Evolutionary conservation across 2,797 vertebrate genomes (phyloP).

Genomic region (Stomatorhinus walkeri): DNA sequence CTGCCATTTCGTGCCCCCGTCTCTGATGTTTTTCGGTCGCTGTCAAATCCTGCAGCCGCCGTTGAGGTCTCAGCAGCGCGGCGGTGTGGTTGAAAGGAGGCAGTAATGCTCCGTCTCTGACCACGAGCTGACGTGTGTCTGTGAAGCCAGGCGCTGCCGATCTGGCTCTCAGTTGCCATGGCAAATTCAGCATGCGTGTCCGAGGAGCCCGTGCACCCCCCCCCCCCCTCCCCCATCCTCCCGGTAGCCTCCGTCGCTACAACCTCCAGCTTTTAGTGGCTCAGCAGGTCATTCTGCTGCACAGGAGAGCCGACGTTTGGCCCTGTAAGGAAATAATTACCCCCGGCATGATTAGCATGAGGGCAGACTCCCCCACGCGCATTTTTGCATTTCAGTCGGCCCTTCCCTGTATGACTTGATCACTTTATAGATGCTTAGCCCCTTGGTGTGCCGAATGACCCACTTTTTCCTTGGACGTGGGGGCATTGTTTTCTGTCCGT

Average conservation of each 20-base stretch:
- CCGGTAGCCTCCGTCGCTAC: not conserved
- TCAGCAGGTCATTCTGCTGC: not conserved
- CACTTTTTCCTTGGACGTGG: not conserved
- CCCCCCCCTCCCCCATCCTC: not conserved
- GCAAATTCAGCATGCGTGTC: not conserved
- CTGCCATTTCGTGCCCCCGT: not conserved
- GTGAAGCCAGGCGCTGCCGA: not conserved
- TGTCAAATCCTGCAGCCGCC: not conserved
- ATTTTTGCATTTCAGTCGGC: not conserved
- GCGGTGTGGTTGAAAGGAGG: not conserved
- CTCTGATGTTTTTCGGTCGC: not conserved
- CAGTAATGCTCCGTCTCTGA: not conserved
- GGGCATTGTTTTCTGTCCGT: not conserved
- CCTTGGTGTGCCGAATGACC: not conserved
- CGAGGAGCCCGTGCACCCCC: not conserved
- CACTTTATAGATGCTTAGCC: slow-evolving; percentile 4
- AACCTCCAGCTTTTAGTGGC: not conserved
- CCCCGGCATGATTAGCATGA: not conserved
- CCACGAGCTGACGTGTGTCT: not conserved
- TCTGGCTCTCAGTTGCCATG: not conserved
- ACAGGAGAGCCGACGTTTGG: not conserved
- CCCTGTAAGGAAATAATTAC: not conserved
- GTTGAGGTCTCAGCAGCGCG: not conserved
- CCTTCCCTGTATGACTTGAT: not conserved
- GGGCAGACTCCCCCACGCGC: not conserved